phyloP scores from a whole-genome alignment of 2,113 vertebrate genomes.

The Dryoscopus gambensis region DNA sequence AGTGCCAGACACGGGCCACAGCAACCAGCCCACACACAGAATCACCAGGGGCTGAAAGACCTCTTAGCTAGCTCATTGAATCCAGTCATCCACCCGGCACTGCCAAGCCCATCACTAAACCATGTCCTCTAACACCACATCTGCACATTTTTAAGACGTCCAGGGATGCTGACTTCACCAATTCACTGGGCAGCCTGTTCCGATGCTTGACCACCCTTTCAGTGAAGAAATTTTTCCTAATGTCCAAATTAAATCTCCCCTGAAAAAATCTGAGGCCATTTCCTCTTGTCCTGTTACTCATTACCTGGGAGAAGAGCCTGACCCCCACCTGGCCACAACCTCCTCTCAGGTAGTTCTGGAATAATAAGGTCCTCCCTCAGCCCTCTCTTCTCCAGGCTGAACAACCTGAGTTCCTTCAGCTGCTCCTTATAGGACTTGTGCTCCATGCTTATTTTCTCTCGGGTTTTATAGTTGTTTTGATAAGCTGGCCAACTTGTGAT shows the following conservation, averaged over 20 bases:
- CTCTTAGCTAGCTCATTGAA: neutral
- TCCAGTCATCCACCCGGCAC: neutral
- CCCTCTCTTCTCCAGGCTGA: neutral
- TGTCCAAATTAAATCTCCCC: neutral
- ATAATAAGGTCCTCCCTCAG: neutral
- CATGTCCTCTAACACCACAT: neutral
- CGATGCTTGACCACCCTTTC: neutral
- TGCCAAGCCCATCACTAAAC: neutral
- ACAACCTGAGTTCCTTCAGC: neutral
- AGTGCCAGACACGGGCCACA: neutral
- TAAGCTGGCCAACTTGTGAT: neutral
- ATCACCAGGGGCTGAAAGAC: fast-evolving
- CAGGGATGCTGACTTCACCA: neutral
- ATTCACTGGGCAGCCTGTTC: neutral
- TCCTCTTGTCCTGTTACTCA: neutral
- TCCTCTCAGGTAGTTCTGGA: neutral
- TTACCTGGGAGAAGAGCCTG: neutral
- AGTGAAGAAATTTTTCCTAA: neutral
- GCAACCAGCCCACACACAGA: neutral
- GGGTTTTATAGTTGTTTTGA: neutral
- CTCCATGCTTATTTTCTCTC: neutral
- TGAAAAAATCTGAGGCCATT: neutral
- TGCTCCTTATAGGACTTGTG: neutral
- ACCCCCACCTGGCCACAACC: neutral
- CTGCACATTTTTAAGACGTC: neutral